Evolutionary conservation across 2,888 invertebrate species (phyloP), one percentile per base, ranked within the genome.

Genomic region (Labia minor): DNA sequence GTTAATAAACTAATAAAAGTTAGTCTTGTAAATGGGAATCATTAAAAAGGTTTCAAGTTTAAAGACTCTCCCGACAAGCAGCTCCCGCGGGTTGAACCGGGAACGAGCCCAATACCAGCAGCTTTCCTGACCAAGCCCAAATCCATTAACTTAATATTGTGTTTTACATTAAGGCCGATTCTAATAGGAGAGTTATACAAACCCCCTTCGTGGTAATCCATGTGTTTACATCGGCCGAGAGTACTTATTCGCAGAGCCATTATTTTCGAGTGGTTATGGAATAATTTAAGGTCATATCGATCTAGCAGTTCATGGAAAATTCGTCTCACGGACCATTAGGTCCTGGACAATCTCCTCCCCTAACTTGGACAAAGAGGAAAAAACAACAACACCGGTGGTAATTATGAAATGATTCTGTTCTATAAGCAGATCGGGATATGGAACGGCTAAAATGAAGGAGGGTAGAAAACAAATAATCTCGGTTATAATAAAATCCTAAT

Each of bases 1-100:
- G 68, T 66, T 68, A 67, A 68, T 68, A 67, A 67, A 68, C 67
- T 68, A 68, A 68, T 68, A 68, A 68, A 68, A 68, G 68, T 68
- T 68, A 67, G 67, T 67, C 68, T 68, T 68, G 68, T 67, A 68
- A 68, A 68, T 68, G 66, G 68, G 67, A 62, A 67, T 67, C 68
- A 68, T 68, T 68, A 68, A 68, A 66, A 61, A 65, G 67, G 68
- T 33, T 33, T 11, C 33, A 33, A 33, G 33, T 33, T 33, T 33
- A 33, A 33, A 33, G 33, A 33, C 33, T 33, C 33, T 33, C 6
- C 33, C 33, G 33, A 33, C 33, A 33, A 33, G 33, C 33, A 33
- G 33, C 33, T 33, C 33, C 11, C 33, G 33, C 6, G 33, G 33
- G 33, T 33, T 33, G 33, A 33, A 33, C 33, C 33, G 33, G 33